Evolutionary conservation across 2,113 vertebrate genomes (phyloP).

Genomic region (Mohoua ochrocephala): DNA sequence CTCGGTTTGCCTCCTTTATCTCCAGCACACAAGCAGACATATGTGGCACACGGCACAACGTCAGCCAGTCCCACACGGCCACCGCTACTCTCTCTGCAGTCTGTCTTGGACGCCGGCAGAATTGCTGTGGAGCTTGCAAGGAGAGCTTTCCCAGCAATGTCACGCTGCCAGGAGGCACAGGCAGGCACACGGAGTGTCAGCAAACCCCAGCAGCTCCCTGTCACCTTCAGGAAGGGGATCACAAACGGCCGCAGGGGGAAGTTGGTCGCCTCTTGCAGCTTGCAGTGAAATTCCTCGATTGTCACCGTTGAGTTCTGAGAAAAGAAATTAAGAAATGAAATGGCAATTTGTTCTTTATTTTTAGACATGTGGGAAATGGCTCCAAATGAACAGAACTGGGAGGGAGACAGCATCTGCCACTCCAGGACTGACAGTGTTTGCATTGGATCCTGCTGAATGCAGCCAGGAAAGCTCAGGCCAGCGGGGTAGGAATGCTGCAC

Average conservation of each 20-base stretch:
- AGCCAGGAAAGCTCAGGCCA: neutral
- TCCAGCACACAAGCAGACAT: neutral
- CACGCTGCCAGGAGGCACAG: neutral
- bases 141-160: neutral
- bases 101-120: neutral
- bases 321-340: slow-evolving; percentile 39
- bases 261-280: slow-evolving; percentile 97
- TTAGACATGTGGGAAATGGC: neutral
- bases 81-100: neutral
- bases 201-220: neutral
- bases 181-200: rapidly evolving
- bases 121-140: neutral
- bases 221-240: slow-evolving; percentile 98
- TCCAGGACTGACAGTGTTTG: neutral
- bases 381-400: neutral
- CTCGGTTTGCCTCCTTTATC: neutral
- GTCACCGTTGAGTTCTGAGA: slow-evolving; percentile 94
- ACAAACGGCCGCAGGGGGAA: slow-evolving; percentile 96
- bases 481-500: rapidly evolving
- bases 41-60: neutral
- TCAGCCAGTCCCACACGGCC: neutral
- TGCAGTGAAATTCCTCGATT: slow-evolving; percentile 97
- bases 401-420: neutral
- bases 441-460: neutral
- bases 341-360: slow-evolving; percentile 9